A percentile compares a stretch with the other conserved stretches of the same genome.
phyloP scores from a whole-genome alignment of 2,113 vertebrate species.

The Cheirogaleus medius region DNA sequence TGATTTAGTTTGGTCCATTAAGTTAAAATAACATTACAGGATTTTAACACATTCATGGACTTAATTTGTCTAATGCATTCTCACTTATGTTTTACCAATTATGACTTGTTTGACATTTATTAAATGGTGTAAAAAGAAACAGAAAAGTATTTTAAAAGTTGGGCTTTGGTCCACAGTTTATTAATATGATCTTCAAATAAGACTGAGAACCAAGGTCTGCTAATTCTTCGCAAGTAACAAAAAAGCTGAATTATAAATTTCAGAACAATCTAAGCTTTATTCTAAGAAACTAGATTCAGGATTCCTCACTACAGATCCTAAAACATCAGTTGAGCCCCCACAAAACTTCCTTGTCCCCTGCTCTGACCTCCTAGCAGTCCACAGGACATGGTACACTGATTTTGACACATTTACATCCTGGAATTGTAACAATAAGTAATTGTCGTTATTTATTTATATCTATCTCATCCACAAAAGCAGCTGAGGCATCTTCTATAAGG shows the following conservation, averaged over 20 bases:
- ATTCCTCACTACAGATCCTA: not conserved
- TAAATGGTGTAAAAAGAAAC: not conserved
- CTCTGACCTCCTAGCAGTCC: not conserved
- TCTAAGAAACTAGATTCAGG: not conserved
- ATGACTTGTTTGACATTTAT: slow-evolving; percentile 9
- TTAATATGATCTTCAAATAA: slow-evolving; percentile 2
- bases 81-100: not conserved
- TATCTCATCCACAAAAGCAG: not conserved
- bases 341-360: not conserved
- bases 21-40: not conserved
- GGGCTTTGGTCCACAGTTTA: not conserved
- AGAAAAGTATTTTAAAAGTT: not conserved
- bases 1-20: not conserved
- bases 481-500: not conserved
- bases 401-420: not conserved
- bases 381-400: not conserved
- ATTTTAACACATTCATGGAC: not conserved
- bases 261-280: not conserved
- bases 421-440: not conserved
- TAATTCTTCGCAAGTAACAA: not conserved
- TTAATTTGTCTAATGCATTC: not conserved
- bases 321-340: not conserved
- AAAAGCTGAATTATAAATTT: not conserved
- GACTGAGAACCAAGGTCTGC: not conserved
- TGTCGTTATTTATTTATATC: not conserved